Conservation (phyloP, 2,113 vertebrate genomes). For the Lichenostomus cassidix region DNA sequence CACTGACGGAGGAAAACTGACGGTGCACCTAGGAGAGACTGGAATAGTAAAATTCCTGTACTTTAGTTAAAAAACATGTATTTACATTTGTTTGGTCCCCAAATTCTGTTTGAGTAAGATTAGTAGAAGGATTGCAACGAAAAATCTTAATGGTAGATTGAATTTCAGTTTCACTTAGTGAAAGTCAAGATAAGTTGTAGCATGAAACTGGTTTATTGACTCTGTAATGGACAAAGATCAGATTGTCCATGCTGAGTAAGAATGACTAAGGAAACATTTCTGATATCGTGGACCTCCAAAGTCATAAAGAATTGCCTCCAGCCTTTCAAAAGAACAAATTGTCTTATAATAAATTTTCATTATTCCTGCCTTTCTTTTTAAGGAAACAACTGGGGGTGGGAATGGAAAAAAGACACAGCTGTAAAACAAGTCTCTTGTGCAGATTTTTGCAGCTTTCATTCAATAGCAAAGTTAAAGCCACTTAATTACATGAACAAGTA, state of each 20-base stretch:
- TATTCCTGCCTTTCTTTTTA: background rate
- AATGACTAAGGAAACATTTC: background rate
- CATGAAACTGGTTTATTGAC: background rate
- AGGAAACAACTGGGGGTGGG: accelerated
- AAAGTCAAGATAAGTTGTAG: background rate
- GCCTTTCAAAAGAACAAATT: background rate
- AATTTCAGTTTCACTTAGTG: background rate
- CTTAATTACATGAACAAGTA: background rate
- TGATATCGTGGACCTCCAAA: background rate
- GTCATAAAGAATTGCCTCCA: background rate
- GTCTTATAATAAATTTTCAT: background rate
- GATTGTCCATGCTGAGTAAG: background rate
- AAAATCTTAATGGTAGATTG: background rate
- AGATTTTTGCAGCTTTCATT: background rate
- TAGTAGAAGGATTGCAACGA: background rate
- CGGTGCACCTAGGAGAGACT: background rate
- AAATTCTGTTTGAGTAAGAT: background rate
- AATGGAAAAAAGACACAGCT: background rate
- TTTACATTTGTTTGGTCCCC: background rate
- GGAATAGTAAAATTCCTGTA: background rate
- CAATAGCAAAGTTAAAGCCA: background rate
- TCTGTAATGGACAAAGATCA: background rate
- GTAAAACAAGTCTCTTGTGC: background rate
- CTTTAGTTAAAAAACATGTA: background rate
- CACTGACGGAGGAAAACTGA: background rate